Base-by-base conservation (phyloP, 2,113 vertebrate genomes). In the Astur gentilis region DNA sequence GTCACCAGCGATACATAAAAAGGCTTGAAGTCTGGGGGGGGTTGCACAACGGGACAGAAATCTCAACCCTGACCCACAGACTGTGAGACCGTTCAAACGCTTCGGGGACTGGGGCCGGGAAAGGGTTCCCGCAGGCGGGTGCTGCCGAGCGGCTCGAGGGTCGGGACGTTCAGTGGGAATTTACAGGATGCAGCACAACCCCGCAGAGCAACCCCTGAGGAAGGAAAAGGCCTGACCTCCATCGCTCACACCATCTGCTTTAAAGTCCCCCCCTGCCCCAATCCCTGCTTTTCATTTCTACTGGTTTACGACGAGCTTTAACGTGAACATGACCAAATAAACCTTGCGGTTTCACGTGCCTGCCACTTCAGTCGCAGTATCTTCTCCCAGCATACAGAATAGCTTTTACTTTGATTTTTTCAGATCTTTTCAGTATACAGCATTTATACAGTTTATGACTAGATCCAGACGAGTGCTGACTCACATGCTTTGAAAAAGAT, bases 301-400 rank as follows among this genome's bases (percentile, higher is more conserved):
- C 44, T 61, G 40, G 31, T 89, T 89, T 40, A 38, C 3, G 1
- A 62, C 5, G 17, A 85, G 27, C 8, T 71, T 49, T 40, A 49
- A 55, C 13, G 1, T 6, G 13, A 84, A 32, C 4, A 13, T 55
- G 19, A 36, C 18, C 45, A 52, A 75, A 79, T 11, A n/a, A 52
- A 66, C 7, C 36, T 23, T 21, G 34, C 62, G 47, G 61, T 25
- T 75, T 75, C 42, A 5, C 5, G 31, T 18, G 19, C 19, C 49
- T 70, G 16, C 44, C 34, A 4, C 69, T 42, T 69, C 0, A 0
- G 36, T 22, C 16, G 0, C 75, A 25, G 19, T 8, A 15, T 27
- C 79, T 70, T 38, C n/a, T 92, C 40, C 29, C 40, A 60, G 11
- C n/a, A 29, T 6, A 36, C 26, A 4, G 4, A 32, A 26, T 3